Evolutionary conservation across 2,113 vertebrate species (phyloP).

Genomic region (Tenebrosternarchus preto): DNA sequence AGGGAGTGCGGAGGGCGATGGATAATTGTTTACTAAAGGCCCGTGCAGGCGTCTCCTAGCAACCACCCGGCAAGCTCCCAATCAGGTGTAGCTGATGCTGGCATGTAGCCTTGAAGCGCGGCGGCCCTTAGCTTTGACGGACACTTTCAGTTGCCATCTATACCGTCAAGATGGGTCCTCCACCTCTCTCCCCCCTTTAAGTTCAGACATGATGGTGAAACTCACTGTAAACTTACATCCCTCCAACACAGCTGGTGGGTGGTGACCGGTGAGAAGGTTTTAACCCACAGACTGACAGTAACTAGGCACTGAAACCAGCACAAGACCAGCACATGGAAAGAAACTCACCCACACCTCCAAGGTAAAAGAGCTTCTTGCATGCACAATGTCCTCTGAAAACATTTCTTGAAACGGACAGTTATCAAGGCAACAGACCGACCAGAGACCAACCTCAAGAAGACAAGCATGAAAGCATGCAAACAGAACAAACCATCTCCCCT

Average conservation of each 20-base stretch:
- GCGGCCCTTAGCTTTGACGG: slow-evolving; percentile 53
- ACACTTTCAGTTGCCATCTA: slow-evolving; percentile 51
- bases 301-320: slow-evolving; percentile 9
- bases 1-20: slow-evolving; percentile 60
- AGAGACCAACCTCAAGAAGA: slow-evolving; percentile 7
- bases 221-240: not conserved
- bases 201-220: not conserved
- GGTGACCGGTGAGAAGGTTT: not conserved
- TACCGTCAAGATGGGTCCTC: slow-evolving; percentile 39
- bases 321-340: not conserved
- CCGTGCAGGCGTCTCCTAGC: slow-evolving; percentile 83
- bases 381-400: slow-evolving; percentile 3
- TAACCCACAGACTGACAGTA: not conserved
- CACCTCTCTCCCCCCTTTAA: not conserved
- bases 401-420: not conserved
- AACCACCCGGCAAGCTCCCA: slow-evolving; percentile 77
- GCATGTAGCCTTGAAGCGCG: slow-evolving; percentile 65
- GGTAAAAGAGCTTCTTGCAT: slow-evolving; percentile 6
- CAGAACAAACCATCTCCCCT: slow-evolving; percentile 31
- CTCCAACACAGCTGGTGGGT: not conserved
- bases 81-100: slow-evolving; percentile 78
- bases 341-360: slow-evolving; percentile 12
- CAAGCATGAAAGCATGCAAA: not conserved
- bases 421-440: not conserved
- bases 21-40: slow-evolving; percentile 85